Percentiles rank a stretch among this genome's conserved stretches.
These are phyloP conservation scores for Drosophila conformis DNA, from an alignment of 2,888 invertebrate species.

Conservation along the genomic window DNA sequence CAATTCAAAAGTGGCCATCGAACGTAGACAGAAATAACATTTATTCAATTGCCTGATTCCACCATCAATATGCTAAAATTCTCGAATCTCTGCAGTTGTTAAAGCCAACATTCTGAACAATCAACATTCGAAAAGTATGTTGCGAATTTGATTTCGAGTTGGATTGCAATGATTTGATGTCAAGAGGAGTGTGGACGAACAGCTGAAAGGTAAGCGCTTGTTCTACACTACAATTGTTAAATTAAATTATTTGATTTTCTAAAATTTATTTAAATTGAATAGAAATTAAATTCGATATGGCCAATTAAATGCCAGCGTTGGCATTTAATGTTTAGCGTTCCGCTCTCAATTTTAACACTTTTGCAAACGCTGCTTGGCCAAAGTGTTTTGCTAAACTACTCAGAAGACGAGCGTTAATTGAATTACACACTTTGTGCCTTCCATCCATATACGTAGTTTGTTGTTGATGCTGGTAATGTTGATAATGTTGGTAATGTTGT, in stretches of 20 bases:
- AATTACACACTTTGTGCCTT: slow-evolving; percentile 31
- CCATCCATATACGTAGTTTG: slow-evolving; percentile 9
- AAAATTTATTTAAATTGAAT: neutral
- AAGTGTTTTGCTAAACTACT: slow-evolving; percentile 1
- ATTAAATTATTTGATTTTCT: neutral
- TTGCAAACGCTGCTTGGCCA: neutral
- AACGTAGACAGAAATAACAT: neutral
- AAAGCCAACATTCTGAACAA: neutral
- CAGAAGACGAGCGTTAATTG: slow-evolving; percentile 8
- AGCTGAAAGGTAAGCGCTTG: neutral
- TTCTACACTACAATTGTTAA: too few relatives aligned
- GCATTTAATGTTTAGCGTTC: neutral
- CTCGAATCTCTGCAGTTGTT: neutral
- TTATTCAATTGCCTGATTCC: neutral
- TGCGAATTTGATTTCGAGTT: neutral
- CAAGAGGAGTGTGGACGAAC: neutral
- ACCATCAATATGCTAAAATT: neutral
- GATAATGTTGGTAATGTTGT: neutral
- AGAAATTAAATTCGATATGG: neutral
- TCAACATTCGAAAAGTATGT: neutral
- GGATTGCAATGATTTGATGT: neutral
- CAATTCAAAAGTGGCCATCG: neutral
- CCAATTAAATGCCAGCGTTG: neutral
- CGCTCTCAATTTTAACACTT: neutral
- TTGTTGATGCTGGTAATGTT: neutral